A percentile compares a stretch with the other conserved stretches of the same genome.
phyloP scores from a whole-genome alignment of 2,113 vertebrate genomes.

The Columbina picui region DNA sequence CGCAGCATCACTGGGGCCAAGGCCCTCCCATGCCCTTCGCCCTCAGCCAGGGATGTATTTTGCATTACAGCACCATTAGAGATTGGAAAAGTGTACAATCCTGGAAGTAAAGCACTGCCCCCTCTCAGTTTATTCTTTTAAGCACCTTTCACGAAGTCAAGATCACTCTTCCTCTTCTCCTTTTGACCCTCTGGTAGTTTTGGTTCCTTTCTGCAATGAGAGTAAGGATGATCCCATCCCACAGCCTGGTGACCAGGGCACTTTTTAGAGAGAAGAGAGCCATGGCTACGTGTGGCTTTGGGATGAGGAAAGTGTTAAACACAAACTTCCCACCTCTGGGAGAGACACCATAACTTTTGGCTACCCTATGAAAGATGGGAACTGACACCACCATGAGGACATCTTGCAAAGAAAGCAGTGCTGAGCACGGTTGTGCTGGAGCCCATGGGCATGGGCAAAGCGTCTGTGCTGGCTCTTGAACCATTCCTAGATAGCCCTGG shows the following conservation, averaged over 20 bases:
- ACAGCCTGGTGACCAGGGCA: not conserved
- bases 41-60: fast-evolving
- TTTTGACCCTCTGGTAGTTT: not conserved
- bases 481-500: fast-evolving
- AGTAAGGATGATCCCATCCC: not conserved
- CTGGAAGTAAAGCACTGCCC: not conserved
- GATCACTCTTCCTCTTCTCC: not conserved
- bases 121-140: not conserved
- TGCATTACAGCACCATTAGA: not conserved
- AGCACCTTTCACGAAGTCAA: not conserved
- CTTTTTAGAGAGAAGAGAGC: not conserved
- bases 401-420: not conserved
- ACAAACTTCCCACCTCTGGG: not conserved
- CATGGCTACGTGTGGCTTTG: not conserved
- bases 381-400: conserved; percentile 49
- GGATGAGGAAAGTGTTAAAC: fast-evolving
- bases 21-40: not conserved
- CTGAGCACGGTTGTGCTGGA: not conserved
- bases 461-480: fast-evolving
- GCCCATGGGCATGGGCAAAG: fast-evolving
- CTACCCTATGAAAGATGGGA: not conserved
- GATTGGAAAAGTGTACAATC: not conserved
- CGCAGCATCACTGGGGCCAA: not conserved
- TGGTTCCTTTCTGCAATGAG: not conserved
- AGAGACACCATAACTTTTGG: not conserved